phyloP scores from a whole-genome alignment of 2,888 invertebrate species.

The Machimus atricapillus region DNA sequence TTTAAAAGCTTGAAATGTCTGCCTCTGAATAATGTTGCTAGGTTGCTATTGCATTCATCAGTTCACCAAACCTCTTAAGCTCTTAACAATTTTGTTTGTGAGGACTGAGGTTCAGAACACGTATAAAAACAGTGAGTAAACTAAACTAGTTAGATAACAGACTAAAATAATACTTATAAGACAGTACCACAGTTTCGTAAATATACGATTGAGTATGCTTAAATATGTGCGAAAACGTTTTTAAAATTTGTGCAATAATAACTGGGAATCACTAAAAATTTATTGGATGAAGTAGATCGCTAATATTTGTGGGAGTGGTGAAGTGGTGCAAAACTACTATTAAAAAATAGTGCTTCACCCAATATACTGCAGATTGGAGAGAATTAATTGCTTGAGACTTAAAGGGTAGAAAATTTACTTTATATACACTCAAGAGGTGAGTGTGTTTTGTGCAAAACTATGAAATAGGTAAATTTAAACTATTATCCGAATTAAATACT shows the following conservation, averaged over 20 bases:
- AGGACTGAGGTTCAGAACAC: neutral
- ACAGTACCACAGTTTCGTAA: neutral
- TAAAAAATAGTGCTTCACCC: neutral
- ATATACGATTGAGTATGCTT: neutral
- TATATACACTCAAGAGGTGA: neutral
- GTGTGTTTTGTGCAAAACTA: neutral
- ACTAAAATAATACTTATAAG: neutral
- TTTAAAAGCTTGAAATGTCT: neutral
- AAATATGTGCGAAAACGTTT: neutral
- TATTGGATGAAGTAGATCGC: neutral
- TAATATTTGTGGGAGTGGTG: neutral
- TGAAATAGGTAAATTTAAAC: neutral
- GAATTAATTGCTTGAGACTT: neutral
- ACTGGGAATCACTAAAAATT: neutral
- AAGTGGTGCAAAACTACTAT: neutral
- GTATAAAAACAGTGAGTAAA: neutral
- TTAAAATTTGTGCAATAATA: conserved; percentile 20
- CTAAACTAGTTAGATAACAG: neutral
- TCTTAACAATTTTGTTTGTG: neutral
- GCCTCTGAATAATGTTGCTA: neutral
- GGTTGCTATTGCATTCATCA: neutral
- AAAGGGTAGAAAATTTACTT: neutral
- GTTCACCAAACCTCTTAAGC: too few relatives aligned
- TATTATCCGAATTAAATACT: neutral
- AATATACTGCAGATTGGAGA: neutral